Percentiles rank a stretch among this genome's conserved stretches.
These are phyloP conservation scores for Hymenopus coronatus DNA, from an alignment of 2,888 invertebrate genomes.

Conservation along the genomic window DNA sequence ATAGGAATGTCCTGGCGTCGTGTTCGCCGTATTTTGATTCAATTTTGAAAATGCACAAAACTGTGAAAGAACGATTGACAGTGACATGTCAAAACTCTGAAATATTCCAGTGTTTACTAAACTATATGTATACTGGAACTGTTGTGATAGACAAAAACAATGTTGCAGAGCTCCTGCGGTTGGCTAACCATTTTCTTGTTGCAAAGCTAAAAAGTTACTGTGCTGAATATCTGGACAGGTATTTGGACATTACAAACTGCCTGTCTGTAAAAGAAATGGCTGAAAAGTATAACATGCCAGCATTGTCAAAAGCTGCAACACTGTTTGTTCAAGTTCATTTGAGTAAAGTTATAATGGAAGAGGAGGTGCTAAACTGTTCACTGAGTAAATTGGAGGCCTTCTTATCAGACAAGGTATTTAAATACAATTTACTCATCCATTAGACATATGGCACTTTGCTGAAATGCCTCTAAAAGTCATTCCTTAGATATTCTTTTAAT, in stretches of 20 bases:
- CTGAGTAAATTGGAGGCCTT: conserved; percentile 51
- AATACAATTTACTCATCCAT: background rate
- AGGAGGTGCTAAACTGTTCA: conserved; percentile 53
- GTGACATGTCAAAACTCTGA: conserved; percentile 57
- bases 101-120: conserved; percentile 57
- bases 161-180: conserved; percentile 58
- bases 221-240: conserved; percentile 61
- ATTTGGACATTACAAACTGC: conserved; percentile 61
- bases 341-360: conserved; percentile 54
- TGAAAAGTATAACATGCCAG: conserved; percentile 57
- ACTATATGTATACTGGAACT: conserved; percentile 63
- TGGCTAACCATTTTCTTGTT: conserved; percentile 63
- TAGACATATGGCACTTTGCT: too few relatives aligned
- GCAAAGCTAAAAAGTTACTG: conserved; percentile 60
- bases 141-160: conserved; percentile 57
- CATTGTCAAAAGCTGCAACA: conserved; percentile 55
- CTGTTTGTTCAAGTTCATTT: conserved; percentile 54
- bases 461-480: too few relatives aligned
- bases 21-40: conserved; percentile 65
- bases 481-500: too few relatives aligned
- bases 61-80: conserved; percentile 54
- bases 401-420: conserved; percentile 52
- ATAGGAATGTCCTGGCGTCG: conserved; percentile 60
- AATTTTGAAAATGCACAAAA: conserved; percentile 54
- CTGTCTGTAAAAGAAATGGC: conserved; percentile 59